Conservation (phyloP, 2,888 invertebrate species). For the Drosophila ezoana region DNA sequence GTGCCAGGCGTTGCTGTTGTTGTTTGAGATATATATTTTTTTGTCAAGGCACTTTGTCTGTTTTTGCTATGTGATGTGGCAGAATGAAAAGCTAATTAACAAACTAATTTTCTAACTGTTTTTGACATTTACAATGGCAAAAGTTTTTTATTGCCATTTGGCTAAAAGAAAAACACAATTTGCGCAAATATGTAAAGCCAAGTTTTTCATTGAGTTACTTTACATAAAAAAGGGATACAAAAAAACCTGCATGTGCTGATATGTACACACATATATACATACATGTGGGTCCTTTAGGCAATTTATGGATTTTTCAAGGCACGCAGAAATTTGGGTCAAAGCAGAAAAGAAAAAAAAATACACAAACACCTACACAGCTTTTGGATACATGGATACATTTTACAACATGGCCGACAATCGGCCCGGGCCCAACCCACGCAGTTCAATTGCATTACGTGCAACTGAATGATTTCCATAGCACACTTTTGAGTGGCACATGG, state of each 20-base stretch:
- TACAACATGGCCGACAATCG: conserved; percentile 34
- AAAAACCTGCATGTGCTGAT: conserved; percentile 14
- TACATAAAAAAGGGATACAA: conserved; percentile 6
- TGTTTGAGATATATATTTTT: conserved; percentile 21
- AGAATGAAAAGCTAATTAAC: conserved; percentile 78
- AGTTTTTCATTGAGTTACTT: conserved; percentile 1
- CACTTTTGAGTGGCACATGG: conserved; percentile 41
- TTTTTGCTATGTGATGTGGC: conserved; percentile 56
- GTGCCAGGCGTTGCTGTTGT: conserved; percentile 26
- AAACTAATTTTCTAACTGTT: conserved; percentile 77
- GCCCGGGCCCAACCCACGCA: conserved; percentile 14
- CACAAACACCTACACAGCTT: conserved; percentile 15
- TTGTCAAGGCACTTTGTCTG: conserved; percentile 45
- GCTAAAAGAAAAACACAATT: conserved; percentile 47
- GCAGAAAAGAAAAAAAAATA: conserved; percentile 20
- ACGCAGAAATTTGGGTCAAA: conserved; percentile 61
- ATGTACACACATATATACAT: conserved; percentile 3
- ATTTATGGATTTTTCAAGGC: conserved; percentile 49
- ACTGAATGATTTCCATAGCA: conserved; percentile 61
- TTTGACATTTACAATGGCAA: conserved; percentile 72
- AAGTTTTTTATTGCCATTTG: conserved; percentile 51
- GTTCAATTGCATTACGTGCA: conserved; percentile 65
- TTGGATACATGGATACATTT: conserved; percentile 17
- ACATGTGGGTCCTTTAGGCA: conserved; percentile 10
- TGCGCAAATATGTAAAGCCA: conserved; percentile 14